Evolutionary conservation across 1,140 invertebrate species (phyloP).

Genomic region (Lordiphosa clarofinis): DNA sequence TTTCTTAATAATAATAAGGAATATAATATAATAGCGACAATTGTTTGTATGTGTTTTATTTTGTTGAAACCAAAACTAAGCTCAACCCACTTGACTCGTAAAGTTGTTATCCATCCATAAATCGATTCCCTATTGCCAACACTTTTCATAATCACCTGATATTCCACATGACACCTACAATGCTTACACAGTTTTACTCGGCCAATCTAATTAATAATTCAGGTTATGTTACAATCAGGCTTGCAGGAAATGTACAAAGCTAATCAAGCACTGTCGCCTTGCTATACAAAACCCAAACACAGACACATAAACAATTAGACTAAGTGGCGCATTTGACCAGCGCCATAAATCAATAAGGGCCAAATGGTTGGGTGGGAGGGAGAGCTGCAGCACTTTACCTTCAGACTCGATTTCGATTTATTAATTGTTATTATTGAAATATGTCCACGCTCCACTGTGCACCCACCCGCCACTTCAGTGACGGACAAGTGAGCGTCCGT

Average conservation of each 20-base stretch:
- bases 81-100: too few species aligned
- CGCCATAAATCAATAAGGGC: slow-evolving; percentile 44
- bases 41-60: too few species aligned
- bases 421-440: slow-evolving; percentile 65
- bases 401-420: slow-evolving; percentile 41
- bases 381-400: slow-evolving; percentile 11
- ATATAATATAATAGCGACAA: too few species aligned
- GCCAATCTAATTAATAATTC: slow-evolving; percentile 41
- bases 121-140: too few species aligned
- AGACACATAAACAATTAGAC: slow-evolving; percentile 59
- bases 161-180: background rate
- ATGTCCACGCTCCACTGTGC: slow-evolving; percentile 3
- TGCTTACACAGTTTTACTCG: slow-evolving; percentile 2
- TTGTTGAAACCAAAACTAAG: too few species aligned
- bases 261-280: slow-evolving; percentile 36
- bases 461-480: background rate
- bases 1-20: too few species aligned
- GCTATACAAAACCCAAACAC: background rate
- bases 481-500: too few species aligned
- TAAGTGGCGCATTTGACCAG: slow-evolving; percentile 61
- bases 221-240: slow-evolving; percentile 19
- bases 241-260: slow-evolving; percentile 19
- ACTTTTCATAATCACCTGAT: background rate
- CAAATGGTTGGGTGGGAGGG: slow-evolving; percentile 34
- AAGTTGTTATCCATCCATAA: too few species aligned